phyloP scores from a whole-genome alignment of 2,113 vertebrate species.

The Tyto alba region DNA sequence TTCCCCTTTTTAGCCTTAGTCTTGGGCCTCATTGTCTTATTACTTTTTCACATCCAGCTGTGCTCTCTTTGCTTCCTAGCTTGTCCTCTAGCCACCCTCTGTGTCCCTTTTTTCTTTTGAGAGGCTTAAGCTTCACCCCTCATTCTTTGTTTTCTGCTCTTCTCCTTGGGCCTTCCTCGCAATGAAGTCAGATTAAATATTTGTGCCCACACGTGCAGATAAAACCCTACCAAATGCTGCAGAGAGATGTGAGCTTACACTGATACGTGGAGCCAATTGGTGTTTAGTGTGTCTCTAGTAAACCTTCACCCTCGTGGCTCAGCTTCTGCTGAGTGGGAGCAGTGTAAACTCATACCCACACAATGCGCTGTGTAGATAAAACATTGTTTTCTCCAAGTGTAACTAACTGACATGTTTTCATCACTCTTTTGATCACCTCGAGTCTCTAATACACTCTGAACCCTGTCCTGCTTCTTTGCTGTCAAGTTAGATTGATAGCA shows the following conservation, averaged over 20 bases:
- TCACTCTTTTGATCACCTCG: constrained; percentile 21
- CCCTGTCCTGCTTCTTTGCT: background rate
- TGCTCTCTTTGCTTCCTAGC: background rate
- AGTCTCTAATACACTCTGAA: constrained; percentile 23
- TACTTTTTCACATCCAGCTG: background rate
- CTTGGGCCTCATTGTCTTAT: background rate
- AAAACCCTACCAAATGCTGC: background rate
- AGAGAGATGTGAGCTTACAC: background rate
- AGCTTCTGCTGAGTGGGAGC: background rate
- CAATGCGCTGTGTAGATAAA: background rate
- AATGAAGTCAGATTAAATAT: background rate
- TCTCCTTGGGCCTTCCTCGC: background rate
- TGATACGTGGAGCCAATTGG: background rate
- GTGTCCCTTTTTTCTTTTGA: background rate
- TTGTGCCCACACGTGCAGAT: background rate
- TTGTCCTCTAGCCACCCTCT: background rate
- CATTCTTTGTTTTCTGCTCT: background rate
- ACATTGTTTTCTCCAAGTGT: background rate
- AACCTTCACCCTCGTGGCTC: background rate
- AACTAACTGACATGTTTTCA: constrained; percentile 45
- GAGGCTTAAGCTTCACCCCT: background rate
- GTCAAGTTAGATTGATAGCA: constrained; percentile 42
- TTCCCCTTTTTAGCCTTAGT: background rate
- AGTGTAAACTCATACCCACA: background rate
- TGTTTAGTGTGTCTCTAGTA: background rate